These are phyloP conservation scores for Neolamprologus devosi DNA, from an alignment of 2,113 vertebrate species.

Conservation along the genomic window DNA sequence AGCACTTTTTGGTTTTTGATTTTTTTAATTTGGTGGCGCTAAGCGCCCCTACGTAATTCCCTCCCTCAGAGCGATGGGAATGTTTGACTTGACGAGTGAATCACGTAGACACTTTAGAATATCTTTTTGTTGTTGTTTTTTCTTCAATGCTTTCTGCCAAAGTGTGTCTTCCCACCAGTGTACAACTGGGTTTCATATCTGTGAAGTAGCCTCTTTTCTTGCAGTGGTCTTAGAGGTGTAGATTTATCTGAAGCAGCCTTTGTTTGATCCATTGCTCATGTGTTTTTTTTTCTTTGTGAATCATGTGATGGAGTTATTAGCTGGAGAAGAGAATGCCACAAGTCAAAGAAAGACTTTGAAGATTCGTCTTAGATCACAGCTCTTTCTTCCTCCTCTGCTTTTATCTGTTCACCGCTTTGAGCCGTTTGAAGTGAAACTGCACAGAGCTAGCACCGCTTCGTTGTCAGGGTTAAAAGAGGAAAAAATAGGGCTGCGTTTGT, in stretches of 20 bases:
- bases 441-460: background rate
- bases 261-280: background rate
- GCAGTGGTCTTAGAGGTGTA: background rate
- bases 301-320: background rate
- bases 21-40: background rate
- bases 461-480: conserved; percentile 13
- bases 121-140: background rate
- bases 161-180: conserved; percentile 57
- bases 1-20: conserved; percentile 42
- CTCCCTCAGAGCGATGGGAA: background rate
- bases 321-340: background rate
- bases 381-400: background rate
- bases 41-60: background rate
- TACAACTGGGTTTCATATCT: conserved; percentile 32
- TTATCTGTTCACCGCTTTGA: background rate
- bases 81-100: conserved; percentile 41
- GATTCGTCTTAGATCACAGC: background rate
- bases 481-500: background rate
- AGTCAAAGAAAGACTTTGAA: conserved; percentile 6
- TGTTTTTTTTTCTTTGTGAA: background rate
- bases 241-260: background rate
- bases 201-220: conserved; percentile 27
- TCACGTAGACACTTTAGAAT: conserved; percentile 26
- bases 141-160: conserved; percentile 48
- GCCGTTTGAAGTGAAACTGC: conserved; percentile 20